These are phyloP conservation scores for Cottoperca gobio DNA, from an alignment of 2,797 vertebrate genomes.

Conservation along the genomic window DNA sequence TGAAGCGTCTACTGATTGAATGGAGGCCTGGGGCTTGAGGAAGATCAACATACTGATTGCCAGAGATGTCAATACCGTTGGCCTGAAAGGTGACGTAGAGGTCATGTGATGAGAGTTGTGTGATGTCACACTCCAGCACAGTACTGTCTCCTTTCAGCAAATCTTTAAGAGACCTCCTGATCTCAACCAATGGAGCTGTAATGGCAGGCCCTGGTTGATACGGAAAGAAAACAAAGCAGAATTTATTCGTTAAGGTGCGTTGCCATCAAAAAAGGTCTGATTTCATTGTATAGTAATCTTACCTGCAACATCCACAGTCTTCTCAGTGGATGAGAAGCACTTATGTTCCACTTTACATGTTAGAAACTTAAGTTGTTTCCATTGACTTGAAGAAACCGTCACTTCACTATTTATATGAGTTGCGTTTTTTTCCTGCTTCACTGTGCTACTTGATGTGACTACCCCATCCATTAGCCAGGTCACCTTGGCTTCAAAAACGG, in stretches of 20 bases:
- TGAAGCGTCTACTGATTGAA: slow-evolving; percentile 55
- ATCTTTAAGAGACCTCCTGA: slow-evolving; percentile 68
- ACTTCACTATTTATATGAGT: slow-evolving; percentile 39
- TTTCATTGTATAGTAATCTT: neutral
- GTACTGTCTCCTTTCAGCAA: slow-evolving; percentile 15
- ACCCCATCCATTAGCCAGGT: slow-evolving; percentile 54
- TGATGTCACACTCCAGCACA: slow-evolving; percentile 72
- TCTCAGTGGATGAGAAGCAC: slow-evolving; percentile 58
- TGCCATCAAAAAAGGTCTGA: neutral
- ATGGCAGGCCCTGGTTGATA: slow-evolving; percentile 47
- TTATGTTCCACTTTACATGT: slow-evolving; percentile 72
- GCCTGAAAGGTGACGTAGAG: slow-evolving; percentile 69
- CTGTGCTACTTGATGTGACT: rapidly evolving
- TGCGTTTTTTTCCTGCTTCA: rapidly evolving
- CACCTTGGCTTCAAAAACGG: slow-evolving; percentile 24
- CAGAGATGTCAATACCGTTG: neutral
- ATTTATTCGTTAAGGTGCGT: neutral
- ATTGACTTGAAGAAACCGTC: slow-evolving; percentile 4
- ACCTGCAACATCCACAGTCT: slow-evolving; percentile 42
- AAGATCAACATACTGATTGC: slow-evolving; percentile 46
- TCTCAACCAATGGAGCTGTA: slow-evolving; percentile 50
- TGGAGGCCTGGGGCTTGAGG: slow-evolving; percentile 27
- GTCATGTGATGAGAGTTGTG: slow-evolving; percentile 54
- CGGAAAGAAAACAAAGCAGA: neutral
- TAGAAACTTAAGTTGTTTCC: slow-evolving; percentile 41